A percentile compares a stretch with the other conserved stretches of the same genome.
phyloP scores from a whole-genome alignment of 2,113 vertebrate genomes.

The Acinonyx jubatus region DNA sequence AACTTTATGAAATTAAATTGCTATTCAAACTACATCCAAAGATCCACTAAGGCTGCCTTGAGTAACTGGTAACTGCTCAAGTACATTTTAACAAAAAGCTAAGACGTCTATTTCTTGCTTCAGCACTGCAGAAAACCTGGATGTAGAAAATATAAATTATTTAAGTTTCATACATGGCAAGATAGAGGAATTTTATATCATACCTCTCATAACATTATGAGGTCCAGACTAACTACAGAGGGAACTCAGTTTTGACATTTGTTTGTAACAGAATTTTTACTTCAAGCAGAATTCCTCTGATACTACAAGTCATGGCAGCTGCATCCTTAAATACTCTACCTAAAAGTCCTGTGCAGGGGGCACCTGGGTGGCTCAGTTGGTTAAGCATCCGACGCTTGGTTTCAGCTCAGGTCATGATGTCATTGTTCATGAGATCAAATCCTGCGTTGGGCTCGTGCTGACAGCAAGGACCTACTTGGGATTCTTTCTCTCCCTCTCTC shows the following conservation, averaged over 20 bases:
- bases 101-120: not conserved
- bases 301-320: not conserved
- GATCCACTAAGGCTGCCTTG: not conserved
- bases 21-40: not conserved
- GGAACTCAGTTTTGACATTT: not conserved
- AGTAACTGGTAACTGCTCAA: not conserved
- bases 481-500: no score
- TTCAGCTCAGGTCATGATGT: no score
- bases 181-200: not conserved
- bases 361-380: no score
- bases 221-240: not conserved
- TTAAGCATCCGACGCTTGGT: no score
- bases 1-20: slow-evolving; percentile 36
- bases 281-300: not conserved
- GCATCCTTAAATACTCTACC: not conserved
- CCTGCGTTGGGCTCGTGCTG: no score
- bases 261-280: slow-evolving; percentile 21
- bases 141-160: not conserved
- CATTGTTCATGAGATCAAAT: no score
- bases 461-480: no score
- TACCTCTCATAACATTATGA: not conserved
- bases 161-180: not conserved
- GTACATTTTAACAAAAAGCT: slow-evolving; percentile 25
- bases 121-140: not conserved
- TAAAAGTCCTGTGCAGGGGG: not conserved